phyloP scores from a whole-genome alignment of 2,113 vertebrate genomes.

The Mormoops blainvillei region DNA sequence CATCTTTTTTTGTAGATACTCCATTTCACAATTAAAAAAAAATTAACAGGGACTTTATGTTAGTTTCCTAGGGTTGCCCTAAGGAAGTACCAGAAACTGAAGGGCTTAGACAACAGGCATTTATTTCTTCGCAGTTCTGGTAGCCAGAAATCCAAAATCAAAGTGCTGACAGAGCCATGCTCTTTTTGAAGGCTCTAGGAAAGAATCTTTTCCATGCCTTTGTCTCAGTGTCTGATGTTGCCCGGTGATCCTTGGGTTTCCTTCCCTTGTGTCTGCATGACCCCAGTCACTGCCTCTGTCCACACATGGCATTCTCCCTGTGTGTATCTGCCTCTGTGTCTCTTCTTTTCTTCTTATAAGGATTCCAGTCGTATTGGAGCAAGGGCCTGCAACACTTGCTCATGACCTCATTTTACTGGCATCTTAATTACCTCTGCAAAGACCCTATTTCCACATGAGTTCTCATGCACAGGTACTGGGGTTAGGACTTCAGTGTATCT shows the following conservation, averaged over 20 bases:
- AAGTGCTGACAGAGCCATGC: background rate
- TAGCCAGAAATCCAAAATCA: too few species aligned
- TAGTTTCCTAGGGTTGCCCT: background rate
- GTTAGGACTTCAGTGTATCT: background rate
- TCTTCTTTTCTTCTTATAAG: background rate
- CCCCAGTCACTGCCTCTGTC: background rate
- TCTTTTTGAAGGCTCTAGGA: background rate
- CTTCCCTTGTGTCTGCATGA: background rate
- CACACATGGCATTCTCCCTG: accelerated
- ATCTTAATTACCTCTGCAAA: background rate
- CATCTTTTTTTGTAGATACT: background rate
- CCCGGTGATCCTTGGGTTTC: background rate
- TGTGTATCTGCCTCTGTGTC: background rate
- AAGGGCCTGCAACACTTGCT: background rate
- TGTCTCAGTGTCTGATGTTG: background rate
- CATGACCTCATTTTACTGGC: background rate
- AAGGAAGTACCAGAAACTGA: background rate
- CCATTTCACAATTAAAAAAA: background rate
- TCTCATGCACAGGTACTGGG: too few species aligned
- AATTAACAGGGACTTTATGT: background rate
- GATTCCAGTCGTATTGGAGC: background rate
- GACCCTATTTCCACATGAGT: background rate
- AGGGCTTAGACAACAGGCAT: too few species aligned
- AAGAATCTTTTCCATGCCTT: background rate
- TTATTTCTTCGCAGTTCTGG: too few species aligned